Conservation (phyloP, 2,797 vertebrate genomes). For the Phoebastria nigripes region DNA sequence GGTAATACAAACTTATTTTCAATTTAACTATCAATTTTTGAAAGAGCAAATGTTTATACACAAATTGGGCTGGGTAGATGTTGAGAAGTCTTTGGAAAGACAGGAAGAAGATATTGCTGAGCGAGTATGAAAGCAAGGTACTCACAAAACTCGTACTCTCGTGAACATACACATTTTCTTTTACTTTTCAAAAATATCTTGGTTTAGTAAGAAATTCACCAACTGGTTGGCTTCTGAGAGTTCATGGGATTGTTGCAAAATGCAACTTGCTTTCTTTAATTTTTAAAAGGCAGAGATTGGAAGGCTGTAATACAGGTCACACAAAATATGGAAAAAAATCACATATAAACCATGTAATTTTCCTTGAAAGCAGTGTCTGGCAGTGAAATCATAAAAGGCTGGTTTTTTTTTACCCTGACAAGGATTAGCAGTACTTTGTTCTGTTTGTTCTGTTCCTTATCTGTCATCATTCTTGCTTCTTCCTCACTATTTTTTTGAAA, state of each 20-base stretch:
- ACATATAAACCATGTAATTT: background rate
- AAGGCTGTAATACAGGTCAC: background rate
- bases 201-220: background rate
- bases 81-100: background rate
- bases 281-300: background rate
- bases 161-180: background rate
- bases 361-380: slow-evolving; percentile 7
- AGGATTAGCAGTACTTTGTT: background rate
- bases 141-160: background rate
- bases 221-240: background rate
- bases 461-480: background rate
- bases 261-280: background rate
- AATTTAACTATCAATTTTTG: background rate
- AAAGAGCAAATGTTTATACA: background rate
- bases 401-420: background rate
- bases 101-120: background rate
- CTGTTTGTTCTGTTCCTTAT: background rate
- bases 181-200: background rate
- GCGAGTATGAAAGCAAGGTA: background rate
- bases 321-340: slow-evolving; percentile 8
- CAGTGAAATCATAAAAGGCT: background rate
- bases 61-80: background rate
- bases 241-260: background rate
- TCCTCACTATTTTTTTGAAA: background rate
- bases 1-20: background rate